phyloP scores from a whole-genome alignment of 2,888 invertebrate species.

The Phragmatobia fuliginosa region DNA sequence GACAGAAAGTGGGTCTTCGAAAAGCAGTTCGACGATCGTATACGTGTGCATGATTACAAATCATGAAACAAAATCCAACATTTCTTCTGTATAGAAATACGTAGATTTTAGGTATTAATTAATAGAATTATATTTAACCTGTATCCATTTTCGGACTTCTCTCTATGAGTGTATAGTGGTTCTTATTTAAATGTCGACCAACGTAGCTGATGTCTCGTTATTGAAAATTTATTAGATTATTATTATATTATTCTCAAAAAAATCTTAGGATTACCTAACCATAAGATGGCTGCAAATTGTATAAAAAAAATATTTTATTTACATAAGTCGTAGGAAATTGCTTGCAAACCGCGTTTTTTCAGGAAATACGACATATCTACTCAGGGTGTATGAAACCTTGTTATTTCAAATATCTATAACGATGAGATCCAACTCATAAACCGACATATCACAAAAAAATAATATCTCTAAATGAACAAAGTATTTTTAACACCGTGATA shows the following conservation, averaged over 20 bases:
- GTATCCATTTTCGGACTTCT: conserved; percentile 86
- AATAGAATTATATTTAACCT: conserved; percentile 85
- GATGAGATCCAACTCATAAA: conserved; percentile 51
- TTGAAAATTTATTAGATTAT: conserved; percentile 86
- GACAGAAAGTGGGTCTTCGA: conserved; percentile 79
- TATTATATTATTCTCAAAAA: conserved; percentile 81
- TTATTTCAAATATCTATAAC: conserved; percentile 56
- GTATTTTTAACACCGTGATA: conserved; percentile 83
- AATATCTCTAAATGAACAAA: conserved; percentile 68
- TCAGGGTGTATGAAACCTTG: conserved; percentile 72
- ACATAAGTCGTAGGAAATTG: conserved; percentile 82
- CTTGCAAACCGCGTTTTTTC: conserved; percentile 75
- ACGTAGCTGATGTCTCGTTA: conserved; percentile 85
- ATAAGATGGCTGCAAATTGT: conserved; percentile 86
- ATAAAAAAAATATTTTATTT: conserved; percentile 82
- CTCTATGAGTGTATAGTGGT: conserved; percentile 87
- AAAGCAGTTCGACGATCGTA: conserved; percentile 84
- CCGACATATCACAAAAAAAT: conserved; percentile 79
- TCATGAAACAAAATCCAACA: conserved; percentile 79
- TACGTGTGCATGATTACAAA: conserved; percentile 85
- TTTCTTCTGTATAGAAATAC: conserved; percentile 83
- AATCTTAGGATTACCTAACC: conserved; percentile 81
- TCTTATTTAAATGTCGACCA: conserved; percentile 86
- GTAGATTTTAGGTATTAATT: conserved; percentile 83
- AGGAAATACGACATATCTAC: conserved; percentile 77